Percentiles rank a stretch among this genome's conserved stretches.
These are phyloP conservation scores for Megalops atlanticus DNA, from an alignment of 2,113 vertebrate species.

Conservation along the genomic window DNA sequence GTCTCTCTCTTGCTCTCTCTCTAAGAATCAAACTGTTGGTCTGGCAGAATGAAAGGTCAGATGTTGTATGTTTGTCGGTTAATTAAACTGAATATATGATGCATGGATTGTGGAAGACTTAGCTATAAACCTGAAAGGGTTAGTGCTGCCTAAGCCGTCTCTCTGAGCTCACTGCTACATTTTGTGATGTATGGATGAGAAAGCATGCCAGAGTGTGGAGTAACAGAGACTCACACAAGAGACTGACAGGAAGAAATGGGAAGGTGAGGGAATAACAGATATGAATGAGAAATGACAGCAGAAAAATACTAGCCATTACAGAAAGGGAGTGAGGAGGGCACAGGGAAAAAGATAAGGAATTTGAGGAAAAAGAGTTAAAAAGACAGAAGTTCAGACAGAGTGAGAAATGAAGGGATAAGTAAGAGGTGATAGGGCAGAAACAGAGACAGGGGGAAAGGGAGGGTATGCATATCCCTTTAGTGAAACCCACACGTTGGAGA, in stretches of 20 bases:
- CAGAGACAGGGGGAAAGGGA: not conserved
- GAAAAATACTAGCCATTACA: not conserved
- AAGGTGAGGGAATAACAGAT: not conserved
- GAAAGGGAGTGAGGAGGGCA: not conserved
- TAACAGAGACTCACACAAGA: not conserved
- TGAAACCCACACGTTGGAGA: conserved; percentile 43
- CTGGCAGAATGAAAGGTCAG: not conserved
- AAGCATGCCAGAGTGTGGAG: not conserved
- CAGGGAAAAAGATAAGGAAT: not conserved
- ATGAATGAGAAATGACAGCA: not conserved
- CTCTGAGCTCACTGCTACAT: too few relatives aligned
- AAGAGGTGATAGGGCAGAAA: conserved; percentile 7
- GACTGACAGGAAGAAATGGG: not conserved
- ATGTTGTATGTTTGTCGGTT: not conserved
- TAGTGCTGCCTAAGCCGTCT: not conserved
- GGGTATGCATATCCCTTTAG: conserved; percentile 32
- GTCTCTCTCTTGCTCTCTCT: not conserved
- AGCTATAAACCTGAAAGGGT: not conserved
- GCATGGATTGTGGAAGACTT: not conserved
- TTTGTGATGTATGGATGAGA: not conserved
- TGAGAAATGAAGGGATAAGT: not conserved
- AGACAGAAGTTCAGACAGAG: not conserved
- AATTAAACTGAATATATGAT: not conserved
- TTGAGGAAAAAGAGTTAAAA: conserved; percentile 10
- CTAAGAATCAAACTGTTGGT: not conserved